A percentile compares a stretch with the other conserved stretches of the same genome.
These are phyloP conservation scores for Vulpes ferrilata DNA, from an alignment of 2,113 vertebrate genomes.

Conservation along the genomic window DNA sequence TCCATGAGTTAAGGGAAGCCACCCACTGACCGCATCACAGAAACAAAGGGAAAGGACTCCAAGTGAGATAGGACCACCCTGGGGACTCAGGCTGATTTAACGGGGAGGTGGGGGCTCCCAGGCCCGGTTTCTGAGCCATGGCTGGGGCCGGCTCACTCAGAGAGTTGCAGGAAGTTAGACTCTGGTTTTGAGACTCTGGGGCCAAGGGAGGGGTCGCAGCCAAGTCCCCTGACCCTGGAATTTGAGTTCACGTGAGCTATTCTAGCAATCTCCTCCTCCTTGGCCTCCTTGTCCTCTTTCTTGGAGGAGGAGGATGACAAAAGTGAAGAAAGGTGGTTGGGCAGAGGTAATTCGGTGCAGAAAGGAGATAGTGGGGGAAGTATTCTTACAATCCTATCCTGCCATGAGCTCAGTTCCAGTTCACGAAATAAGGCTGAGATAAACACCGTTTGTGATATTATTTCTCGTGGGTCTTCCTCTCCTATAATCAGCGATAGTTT, in stretches of 20 bases:
- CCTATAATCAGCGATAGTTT: not conserved
- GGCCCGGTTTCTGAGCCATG: fast-evolving
- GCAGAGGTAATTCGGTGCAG: not conserved
- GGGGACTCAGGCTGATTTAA: fast-evolving
- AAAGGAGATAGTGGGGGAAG: fast-evolving
- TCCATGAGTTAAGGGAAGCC: not conserved
- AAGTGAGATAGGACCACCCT: fast-evolving
- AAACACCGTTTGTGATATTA: not conserved
- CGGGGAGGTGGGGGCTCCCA: fast-evolving
- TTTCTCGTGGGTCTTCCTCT: not conserved
- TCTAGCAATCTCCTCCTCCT: no score
- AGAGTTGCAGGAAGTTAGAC: not conserved
- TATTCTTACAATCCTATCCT: not conserved
- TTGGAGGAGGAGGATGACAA: not conserved
- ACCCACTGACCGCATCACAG: not conserved
- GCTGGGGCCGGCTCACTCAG: fast-evolving
- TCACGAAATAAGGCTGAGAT: not conserved
- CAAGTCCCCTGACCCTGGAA: no score
- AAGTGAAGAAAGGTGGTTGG: not conserved
- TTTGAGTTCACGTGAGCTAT: no score
- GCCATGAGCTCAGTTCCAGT: no score
- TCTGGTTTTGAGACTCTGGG: no score
- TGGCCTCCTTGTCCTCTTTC: no score
- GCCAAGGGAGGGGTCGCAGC: not conserved
- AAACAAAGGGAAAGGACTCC: not conserved